These are phyloP conservation scores for Protonemura montana DNA, from an alignment of 2,888 invertebrate genomes.

Conservation along the genomic window DNA sequence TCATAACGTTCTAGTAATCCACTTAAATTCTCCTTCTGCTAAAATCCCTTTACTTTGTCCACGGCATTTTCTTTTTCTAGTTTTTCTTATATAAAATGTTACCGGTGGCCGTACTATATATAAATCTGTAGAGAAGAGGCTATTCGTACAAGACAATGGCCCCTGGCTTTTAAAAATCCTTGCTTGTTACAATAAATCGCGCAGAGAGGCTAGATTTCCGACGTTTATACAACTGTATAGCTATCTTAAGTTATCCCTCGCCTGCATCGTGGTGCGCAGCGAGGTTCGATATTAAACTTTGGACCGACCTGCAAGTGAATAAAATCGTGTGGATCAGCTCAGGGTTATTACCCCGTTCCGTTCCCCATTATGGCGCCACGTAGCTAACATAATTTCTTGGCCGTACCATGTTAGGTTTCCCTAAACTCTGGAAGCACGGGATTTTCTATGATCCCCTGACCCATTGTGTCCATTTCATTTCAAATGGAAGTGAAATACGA, in stretches of 20 bases:
- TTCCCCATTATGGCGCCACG: background rate
- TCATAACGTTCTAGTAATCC: conserved; percentile 34
- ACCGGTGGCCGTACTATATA: conserved; percentile 16
- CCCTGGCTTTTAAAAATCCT: conserved; percentile 32
- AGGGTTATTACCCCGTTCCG: background rate
- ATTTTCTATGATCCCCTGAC: background rate
- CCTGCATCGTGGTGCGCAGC: background rate
- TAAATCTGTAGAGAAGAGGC: conserved; percentile 8
- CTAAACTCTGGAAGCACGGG: background rate
- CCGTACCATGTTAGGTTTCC: background rate
- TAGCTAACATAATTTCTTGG: background rate
- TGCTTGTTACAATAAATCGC: conserved; percentile 29
- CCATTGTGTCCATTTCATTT: background rate
- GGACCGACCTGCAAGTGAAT: background rate
- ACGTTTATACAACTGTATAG: conserved; percentile 13
- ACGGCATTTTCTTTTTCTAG: conserved; percentile 30
- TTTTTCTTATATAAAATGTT: background rate
- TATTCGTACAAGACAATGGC: conserved; percentile 34
- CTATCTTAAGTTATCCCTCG: background rate
- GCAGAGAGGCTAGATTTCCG: conserved; percentile 20
- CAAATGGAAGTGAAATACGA: background rate
- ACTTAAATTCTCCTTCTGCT: conserved; percentile 36
- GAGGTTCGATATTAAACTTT: background rate
- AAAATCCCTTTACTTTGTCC: conserved; percentile 38
- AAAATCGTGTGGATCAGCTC: background rate